A percentile compares a stretch with the other conserved stretches of the same genome.
phyloP scores from a whole-genome alignment of 2,797 vertebrate genomes.

The Morelia viridis region DNA sequence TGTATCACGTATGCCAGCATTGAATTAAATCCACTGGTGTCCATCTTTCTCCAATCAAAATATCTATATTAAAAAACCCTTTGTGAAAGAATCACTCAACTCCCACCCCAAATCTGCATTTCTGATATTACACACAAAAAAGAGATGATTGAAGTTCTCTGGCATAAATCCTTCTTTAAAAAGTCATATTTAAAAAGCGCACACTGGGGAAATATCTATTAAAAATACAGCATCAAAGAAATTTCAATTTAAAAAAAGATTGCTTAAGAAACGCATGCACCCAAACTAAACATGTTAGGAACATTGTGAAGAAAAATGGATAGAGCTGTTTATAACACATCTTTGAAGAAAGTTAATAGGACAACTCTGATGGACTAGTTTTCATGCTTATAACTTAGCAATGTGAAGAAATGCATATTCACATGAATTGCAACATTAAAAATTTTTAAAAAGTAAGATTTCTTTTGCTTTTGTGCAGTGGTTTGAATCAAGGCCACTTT shows the following conservation, averaged over 20 bases:
- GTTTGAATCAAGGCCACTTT: background rate
- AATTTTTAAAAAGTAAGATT: background rate
- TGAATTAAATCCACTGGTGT: background rate
- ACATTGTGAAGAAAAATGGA: background rate
- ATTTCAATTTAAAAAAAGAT: background rate
- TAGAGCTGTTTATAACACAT: background rate
- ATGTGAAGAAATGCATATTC: background rate
- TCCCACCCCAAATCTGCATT: background rate
- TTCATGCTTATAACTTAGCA: background rate
- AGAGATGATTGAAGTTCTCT: background rate
- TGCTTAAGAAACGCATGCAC: background rate
- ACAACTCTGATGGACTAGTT: background rate
- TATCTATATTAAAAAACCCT: background rate
- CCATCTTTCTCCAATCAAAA: background rate
- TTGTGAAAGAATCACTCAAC: background rate
- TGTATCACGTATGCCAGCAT: background rate
- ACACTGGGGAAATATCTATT: background rate
- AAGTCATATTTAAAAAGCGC: background rate
- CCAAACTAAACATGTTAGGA: background rate
- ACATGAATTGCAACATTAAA: background rate
- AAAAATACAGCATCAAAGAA: background rate
- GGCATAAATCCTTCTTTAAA: background rate
- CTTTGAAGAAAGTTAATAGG: background rate
- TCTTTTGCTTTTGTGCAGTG: background rate
- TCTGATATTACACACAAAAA: background rate